phyloP scores from a whole-genome alignment of 1,140 invertebrate species.

The Drosophila bifasciata region DNA sequence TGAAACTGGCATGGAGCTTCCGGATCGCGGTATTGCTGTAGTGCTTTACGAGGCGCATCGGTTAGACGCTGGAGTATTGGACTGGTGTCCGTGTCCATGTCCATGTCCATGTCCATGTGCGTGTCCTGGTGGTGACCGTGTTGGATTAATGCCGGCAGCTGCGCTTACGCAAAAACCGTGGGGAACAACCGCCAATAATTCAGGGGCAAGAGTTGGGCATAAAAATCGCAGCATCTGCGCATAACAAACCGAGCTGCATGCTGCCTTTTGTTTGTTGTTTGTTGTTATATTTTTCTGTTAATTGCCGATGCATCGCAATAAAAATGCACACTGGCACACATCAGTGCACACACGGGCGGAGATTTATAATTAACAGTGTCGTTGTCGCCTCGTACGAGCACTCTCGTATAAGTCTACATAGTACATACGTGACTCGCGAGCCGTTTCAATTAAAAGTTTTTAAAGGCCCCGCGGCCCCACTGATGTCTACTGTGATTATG shows the following conservation, averaged over 20 bases:
- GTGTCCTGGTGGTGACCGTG: conserved; percentile 17
- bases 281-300: conserved; percentile 74
- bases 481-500: conserved; percentile 34
- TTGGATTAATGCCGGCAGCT: conserved; percentile 71
- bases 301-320: conserved; percentile 70
- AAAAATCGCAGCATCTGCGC: conserved; percentile 75
- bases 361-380: conserved; percentile 64
- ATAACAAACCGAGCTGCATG: conserved; percentile 4
- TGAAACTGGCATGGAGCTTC: conserved; percentile 20
- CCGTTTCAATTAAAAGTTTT: conserved; percentile 57
- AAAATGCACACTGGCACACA: conserved; percentile 38
- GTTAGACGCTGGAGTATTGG: conserved; percentile 29
- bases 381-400: conserved; percentile 20
- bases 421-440: conserved; percentile 25
- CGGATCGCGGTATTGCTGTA: conserved; percentile 44
- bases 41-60: conserved; percentile 69
- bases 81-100: conserved; percentile 1
- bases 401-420: no score
- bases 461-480: conserved; percentile 6
- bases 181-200: conserved; percentile 75
- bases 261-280: conserved; percentile 47
- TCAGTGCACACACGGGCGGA: conserved; percentile 1
- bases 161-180: conserved; percentile 29
- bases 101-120: conserved; percentile 15
- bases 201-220: conserved; percentile 59